Evolutionary conservation across 2,797 vertebrate species (phyloP), one percentile per base, ranked within the genome.

Genomic region (Coregonus sp.): DNA sequence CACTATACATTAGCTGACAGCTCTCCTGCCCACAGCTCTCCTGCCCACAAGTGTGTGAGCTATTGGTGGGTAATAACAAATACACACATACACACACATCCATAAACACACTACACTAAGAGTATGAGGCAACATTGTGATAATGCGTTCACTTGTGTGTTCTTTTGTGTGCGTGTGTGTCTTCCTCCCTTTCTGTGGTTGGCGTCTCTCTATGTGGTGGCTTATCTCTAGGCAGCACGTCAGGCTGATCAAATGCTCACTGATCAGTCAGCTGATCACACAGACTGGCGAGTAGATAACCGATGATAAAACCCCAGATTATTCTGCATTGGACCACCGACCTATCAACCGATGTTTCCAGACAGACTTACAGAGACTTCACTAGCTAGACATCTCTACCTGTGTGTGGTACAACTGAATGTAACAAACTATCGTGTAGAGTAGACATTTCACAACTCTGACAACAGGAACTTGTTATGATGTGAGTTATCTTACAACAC

Each of bases 201-300:
- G 85, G 81, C 54, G 35, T 74, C 68, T 82, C 31, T 76, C 76
- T 84, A 73, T 7, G 9, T 31, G 37, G 85, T 88, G 87, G 84
- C 86, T 82, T 71, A 1, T 65, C 35, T 78, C 88, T 85, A 81
- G 74, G 84, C 78, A 84, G 75, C 88, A 25, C 25, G 25, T 25
- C 25, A 70, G 78, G 69, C 76, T 83, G 77, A 91, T 89, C 86
- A 82, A 82, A 87, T 69, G 84, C 82, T 86, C 85, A 80, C 25
- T 81, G 67, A 77, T 82, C 78, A 37, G 80, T 81, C 72, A 73
- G 80, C 84, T 80, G 85, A 85, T 86, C 81, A 81, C 75, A 81
- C 74, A 83, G 80, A 74, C 82, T 77, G 79, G 85, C 80, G 79
- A 87, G 83, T 72, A 54, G 85, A 79, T 85, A 85, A 81, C 77